phyloP scores from a whole-genome alignment of 2,888 invertebrate species.

The Cantharis flavilabris region DNA sequence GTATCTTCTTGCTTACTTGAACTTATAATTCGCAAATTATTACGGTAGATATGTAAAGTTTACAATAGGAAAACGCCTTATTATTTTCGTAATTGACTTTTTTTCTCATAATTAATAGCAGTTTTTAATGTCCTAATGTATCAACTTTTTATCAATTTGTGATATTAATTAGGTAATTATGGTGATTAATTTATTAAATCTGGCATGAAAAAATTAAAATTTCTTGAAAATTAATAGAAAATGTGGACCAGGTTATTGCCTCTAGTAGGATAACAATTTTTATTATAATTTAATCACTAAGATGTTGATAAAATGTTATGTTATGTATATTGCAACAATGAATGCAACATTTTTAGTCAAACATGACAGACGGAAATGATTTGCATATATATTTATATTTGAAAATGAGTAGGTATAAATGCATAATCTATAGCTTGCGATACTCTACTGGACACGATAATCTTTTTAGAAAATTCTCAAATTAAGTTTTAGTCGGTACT shows the following conservation, averaged over 20 bases:
- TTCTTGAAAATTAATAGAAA: background rate
- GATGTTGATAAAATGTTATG: background rate
- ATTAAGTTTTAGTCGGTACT: background rate
- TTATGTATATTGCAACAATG: background rate
- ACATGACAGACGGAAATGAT: background rate
- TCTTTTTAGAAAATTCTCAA: background rate
- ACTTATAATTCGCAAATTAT: background rate
- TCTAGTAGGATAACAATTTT: background rate
- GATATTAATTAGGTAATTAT: slow-evolving; percentile 4
- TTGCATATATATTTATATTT: background rate
- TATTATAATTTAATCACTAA: background rate
- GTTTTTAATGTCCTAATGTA: background rate
- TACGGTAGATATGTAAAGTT: background rate
- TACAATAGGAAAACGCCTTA: background rate
- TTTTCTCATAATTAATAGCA: background rate
- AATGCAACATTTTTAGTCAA: background rate
- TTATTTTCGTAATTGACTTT: background rate
- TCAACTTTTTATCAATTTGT: slow-evolving; percentile 4
- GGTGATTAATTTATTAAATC: background rate
- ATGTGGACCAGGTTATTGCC: slow-evolving; percentile 7
- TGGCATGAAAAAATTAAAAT: background rate
- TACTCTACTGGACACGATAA: background rate
- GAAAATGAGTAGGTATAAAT: no score
- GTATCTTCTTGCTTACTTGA: background rate
- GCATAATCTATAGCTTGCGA: background rate